These are phyloP conservation scores for Kradibia gibbosae DNA, from an alignment of 1,140 invertebrate genomes.

Conservation along the genomic window DNA sequence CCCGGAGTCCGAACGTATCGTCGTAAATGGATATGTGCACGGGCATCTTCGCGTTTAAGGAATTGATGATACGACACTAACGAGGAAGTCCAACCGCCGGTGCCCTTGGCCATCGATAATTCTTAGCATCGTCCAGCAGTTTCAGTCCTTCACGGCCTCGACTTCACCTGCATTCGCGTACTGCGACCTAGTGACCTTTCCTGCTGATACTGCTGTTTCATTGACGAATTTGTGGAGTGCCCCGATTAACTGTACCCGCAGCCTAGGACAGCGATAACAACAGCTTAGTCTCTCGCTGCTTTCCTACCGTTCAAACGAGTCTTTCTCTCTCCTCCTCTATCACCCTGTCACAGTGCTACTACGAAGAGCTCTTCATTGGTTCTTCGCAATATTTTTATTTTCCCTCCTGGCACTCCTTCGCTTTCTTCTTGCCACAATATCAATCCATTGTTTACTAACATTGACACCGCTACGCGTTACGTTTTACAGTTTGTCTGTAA, in stretches of 20 bases:
- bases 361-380: not conserved
- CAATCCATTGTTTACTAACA: too few species aligned
- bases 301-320: not conserved
- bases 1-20: not conserved
- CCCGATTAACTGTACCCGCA: not conserved
- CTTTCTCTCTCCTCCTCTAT: not conserved
- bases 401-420: too few species aligned
- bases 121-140: not conserved
- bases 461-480: too few species aligned
- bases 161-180: not conserved
- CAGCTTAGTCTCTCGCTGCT: not conserved
- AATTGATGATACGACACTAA: constrained; percentile 1
- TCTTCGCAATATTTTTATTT: too few species aligned
- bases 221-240: not conserved
- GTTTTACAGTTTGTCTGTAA: too few species aligned
- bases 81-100: not conserved
- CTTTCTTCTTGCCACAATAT: too few species aligned
- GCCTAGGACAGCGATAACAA: not conserved
- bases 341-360: too few species aligned
- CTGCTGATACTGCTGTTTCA: too few species aligned
- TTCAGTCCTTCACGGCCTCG: not conserved
- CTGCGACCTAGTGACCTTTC: not conserved
- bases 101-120: not conserved
- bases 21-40: constrained; percentile 12
- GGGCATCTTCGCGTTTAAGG: not conserved